Conservation (phyloP, 2,888 invertebrate species). For the Cataglyphis cursor region DNA sequence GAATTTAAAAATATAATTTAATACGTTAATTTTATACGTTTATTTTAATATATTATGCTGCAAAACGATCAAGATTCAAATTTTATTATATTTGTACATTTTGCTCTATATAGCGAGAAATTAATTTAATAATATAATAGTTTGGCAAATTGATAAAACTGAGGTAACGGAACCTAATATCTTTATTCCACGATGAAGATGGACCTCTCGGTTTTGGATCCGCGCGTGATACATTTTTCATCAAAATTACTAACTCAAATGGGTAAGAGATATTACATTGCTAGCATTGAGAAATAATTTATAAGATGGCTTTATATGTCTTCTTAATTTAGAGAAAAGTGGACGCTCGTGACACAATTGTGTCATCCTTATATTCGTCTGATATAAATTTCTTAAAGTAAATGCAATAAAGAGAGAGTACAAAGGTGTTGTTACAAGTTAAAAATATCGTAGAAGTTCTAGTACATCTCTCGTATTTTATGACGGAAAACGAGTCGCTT, state of each 20-base stretch:
- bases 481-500: slow-evolving; percentile 39
- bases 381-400: slow-evolving; percentile 27
- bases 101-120: not conserved
- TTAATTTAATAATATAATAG: not conserved
- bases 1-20: slow-evolving; percentile 29
- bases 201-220: not conserved
- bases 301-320: not conserved
- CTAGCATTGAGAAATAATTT: not conserved
- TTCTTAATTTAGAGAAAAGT: not conserved
- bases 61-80: slow-evolving; percentile 2
- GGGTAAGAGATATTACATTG: not conserved
- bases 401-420: slow-evolving; percentile 18
- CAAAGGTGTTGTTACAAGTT: slow-evolving; percentile 34
- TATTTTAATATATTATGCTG: slow-evolving; percentile 7
- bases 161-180: not conserved
- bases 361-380: not conserved
- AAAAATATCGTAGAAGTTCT: slow-evolving; percentile 46
- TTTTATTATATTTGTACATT: not conserved
- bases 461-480: slow-evolving; percentile 45
- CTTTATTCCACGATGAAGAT: not conserved
- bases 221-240: not conserved
- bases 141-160: not conserved
- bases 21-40: not conserved
- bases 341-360: not conserved
- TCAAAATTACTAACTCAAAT: not conserved